Evolutionary conservation across 2,113 vertebrate species (phyloP).

Genomic region (Alectura lathami): DNA sequence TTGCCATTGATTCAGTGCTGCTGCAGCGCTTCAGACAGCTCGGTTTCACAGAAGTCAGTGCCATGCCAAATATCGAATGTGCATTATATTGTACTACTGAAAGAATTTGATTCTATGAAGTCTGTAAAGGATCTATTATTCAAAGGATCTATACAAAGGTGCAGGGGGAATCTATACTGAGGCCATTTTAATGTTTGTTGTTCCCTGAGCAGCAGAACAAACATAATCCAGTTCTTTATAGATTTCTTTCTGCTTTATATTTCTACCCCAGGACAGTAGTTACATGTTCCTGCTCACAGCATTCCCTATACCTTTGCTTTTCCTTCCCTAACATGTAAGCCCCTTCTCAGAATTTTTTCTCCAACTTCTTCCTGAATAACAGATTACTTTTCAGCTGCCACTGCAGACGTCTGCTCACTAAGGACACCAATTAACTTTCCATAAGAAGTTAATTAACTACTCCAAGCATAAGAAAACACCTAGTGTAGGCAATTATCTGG

Average conservation of each 20-base stretch:
- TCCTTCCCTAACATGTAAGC: background rate
- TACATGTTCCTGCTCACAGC: background rate
- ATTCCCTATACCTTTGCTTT: background rate
- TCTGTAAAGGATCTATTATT: background rate
- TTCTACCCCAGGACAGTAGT: background rate
- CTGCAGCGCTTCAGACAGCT: conserved; percentile 3
- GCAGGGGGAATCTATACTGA: background rate
- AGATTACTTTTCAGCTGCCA: background rate
- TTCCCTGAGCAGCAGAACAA: background rate
- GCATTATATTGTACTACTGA: background rate
- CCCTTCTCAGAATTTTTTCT: background rate
- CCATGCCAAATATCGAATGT: background rate
- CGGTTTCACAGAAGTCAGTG: background rate
- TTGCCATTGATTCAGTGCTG: background rate
- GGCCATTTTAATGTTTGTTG: background rate
- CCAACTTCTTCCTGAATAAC: background rate
- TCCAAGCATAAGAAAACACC: background rate
- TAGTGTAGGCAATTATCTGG: background rate
- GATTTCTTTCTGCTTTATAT: background rate
- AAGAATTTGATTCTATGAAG: background rate
- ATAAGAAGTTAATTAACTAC: background rate
- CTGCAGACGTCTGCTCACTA: background rate
- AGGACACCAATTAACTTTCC: background rate
- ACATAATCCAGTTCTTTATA: background rate
- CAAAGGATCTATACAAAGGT: background rate